Evolutionary conservation across 2,113 vertebrate genomes (phyloP).

Genomic region (Microtus montanus): DNA sequence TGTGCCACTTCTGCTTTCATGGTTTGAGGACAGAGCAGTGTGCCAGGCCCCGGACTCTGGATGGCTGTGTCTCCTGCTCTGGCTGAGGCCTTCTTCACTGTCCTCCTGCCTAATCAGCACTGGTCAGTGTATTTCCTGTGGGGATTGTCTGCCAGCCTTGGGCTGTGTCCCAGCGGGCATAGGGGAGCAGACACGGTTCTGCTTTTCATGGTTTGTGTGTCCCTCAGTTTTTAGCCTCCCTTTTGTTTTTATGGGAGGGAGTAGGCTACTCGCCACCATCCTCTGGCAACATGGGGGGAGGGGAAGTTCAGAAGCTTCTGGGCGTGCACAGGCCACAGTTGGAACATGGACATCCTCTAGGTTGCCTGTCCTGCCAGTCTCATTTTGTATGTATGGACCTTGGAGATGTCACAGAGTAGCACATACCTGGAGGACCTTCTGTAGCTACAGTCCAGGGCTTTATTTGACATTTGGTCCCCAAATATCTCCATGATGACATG

Average conservation of each 20-base stretch:
- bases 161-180: background rate
- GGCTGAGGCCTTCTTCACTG: background rate
- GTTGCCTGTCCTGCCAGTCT: background rate
- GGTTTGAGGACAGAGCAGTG: background rate
- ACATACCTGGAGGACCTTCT: background rate
- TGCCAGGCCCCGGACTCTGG: background rate
- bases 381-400: accelerated
- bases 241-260: background rate
- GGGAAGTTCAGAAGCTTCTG: background rate
- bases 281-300: background rate
- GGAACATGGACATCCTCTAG: background rate
- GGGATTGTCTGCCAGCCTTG: background rate
- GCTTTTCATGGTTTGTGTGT: too few species aligned
- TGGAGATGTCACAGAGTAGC: background rate
- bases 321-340: background rate
- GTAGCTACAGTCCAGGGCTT: background rate
- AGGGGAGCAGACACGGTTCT: background rate
- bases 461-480: too few species aligned
- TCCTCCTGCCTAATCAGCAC: background rate
- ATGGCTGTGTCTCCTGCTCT: background rate
- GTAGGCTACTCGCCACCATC: background rate
- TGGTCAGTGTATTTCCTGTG: background rate
- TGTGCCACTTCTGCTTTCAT: too few species aligned
- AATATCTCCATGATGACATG: too few species aligned
- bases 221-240: background rate